These are phyloP conservation scores for Cyclura pinguis DNA, from an alignment of 2,797 vertebrate species.

Conservation along the genomic window DNA sequence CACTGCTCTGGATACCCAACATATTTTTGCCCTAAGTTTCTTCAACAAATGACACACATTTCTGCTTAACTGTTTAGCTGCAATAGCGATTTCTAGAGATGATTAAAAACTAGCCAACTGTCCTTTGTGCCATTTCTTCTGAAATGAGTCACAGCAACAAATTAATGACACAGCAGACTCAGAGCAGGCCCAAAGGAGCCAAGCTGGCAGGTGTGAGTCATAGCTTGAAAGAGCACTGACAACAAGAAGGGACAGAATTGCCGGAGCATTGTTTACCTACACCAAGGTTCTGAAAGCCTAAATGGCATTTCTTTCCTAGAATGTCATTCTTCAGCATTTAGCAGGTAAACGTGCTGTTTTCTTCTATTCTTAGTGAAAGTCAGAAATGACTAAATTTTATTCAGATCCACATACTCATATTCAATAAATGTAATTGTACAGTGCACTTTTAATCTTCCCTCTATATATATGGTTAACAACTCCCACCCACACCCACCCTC, in stretches of 20 bases:
- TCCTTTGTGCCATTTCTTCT: constrained; percentile 27
- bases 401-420: no score
- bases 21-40: background rate
- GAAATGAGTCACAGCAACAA: constrained; percentile 36
- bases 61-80: background rate
- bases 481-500: background rate
- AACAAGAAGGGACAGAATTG: background rate
- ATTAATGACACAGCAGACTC: constrained; percentile 25
- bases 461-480: background rate
- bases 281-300: background rate
- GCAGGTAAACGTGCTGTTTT: background rate
- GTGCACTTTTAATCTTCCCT: background rate
- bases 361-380: background rate
- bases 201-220: constrained; percentile 36
- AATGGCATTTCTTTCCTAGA: background rate
- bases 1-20: no score
- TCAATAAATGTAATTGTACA: background rate
- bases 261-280: constrained; percentile 10
- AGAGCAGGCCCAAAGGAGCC: background rate
- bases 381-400: background rate
- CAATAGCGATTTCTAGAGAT: constrained; percentile 23
- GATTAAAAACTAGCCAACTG: constrained; percentile 4
- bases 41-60: constrained; percentile 13
- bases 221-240: background rate
- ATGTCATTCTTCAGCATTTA: background rate